Percentiles rank a stretch among this genome's conserved stretches.
Evolutionary conservation across 2,113 vertebrate genomes (phyloP).

Genomic region (Cacatua alba): DNA sequence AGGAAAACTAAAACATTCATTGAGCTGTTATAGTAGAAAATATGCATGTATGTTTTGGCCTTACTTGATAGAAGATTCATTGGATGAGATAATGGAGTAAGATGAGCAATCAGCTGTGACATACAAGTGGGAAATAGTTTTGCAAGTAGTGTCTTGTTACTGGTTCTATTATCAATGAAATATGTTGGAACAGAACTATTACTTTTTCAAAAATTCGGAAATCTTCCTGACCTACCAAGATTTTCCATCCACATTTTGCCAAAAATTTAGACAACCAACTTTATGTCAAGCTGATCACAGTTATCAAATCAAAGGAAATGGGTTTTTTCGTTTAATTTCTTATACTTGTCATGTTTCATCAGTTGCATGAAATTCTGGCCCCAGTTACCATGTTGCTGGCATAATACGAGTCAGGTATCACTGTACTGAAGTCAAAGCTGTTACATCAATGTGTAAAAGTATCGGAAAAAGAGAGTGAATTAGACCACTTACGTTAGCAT

Average conservation of each 20-base stretch:
- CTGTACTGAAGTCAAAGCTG: neutral
- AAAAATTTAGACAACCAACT: neutral
- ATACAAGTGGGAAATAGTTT: neutral
- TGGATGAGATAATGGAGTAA: neutral
- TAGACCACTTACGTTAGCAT: accelerated
- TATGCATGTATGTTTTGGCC: neutral
- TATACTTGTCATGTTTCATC: neutral
- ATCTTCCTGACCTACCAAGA: neutral
- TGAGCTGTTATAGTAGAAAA: neutral
- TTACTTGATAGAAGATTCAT: neutral
- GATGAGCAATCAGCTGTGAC: neutral
- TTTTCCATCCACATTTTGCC: neutral
- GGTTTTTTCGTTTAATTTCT: neutral
- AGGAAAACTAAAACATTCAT: neutral
- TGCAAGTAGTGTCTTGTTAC: neutral
- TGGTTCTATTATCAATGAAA: neutral
- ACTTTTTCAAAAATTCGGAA: neutral
- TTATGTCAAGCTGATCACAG: neutral
- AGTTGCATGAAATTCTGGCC: neutral
- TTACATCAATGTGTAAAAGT: neutral
- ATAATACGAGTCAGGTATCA: neutral
- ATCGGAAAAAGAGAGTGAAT: neutral
- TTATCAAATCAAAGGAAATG: neutral
- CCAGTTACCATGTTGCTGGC: accelerated
- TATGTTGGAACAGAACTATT: neutral